These are phyloP conservation scores for Danio choprae DNA, from an alignment of 2,797 vertebrate species.

Conservation along the genomic window DNA sequence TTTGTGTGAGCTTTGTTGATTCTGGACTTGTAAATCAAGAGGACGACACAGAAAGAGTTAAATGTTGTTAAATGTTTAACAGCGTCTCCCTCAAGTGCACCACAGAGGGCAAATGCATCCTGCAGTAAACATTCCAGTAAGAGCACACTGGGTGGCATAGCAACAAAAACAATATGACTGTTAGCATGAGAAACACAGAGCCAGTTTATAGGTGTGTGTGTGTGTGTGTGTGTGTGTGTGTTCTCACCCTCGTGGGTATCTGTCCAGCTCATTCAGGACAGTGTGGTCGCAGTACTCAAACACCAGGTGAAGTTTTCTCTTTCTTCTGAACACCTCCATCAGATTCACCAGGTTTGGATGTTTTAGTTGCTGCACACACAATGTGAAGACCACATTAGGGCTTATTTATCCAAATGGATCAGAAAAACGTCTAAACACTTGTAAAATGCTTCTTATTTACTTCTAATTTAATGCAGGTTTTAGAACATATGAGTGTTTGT, in stretches of 20 bases:
- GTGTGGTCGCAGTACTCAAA: conserved; percentile 97
- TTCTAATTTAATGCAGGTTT: not conserved
- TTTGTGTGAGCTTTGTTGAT: conserved; percentile 67
- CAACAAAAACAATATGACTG: conserved; percentile 62
- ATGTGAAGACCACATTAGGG: not conserved
- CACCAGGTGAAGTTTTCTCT: conserved; percentile 91
- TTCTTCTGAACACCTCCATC: conserved; percentile 92
- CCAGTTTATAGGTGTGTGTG: conserved; percentile 24
- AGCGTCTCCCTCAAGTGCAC: conserved; percentile 48
- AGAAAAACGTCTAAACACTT: not conserved
- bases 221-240: not conserved
- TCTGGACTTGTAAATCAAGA: conserved; percentile 65
- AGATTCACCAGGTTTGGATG: conserved; percentile 95
- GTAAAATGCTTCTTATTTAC: not conserved
- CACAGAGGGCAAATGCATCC: conserved; percentile 62
- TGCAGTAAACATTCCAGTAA: conserved; percentile 74
- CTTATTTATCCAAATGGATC: not conserved
- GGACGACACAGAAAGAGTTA: conserved; percentile 47
- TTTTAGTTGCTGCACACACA: conserved; percentile 88
- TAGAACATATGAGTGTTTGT: not conserved
- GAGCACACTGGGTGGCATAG: conserved; percentile 60
- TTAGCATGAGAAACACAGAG: conserved; percentile 42
- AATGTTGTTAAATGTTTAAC: not conserved
- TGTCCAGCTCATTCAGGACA: conserved; percentile 91
- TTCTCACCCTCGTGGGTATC: conserved; percentile 88